Evolutionary conservation across 2,888 invertebrate species (phyloP).

Genomic region (Spodoptera littoralis): DNA sequence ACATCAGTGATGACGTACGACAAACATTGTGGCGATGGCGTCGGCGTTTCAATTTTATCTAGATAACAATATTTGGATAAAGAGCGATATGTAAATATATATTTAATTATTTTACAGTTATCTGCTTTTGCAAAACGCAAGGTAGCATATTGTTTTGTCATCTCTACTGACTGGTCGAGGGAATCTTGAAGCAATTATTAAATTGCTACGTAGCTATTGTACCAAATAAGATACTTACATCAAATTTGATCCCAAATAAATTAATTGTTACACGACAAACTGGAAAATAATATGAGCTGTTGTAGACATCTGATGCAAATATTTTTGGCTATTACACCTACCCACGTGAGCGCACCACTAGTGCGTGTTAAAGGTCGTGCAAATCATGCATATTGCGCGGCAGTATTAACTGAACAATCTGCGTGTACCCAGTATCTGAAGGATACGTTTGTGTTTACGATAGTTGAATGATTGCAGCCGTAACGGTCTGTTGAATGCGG

Average conservation of each 20-base stretch:
- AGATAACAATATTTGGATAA: conserved; percentile 37
- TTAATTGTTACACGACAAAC: not conserved
- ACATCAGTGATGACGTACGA: conserved; percentile 54
- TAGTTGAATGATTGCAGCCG: conserved; percentile 63
- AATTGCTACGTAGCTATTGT: too few species aligned
- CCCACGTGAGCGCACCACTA: conserved; percentile 9
- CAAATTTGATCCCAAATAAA: too few species aligned
- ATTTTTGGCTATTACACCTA: not conserved
- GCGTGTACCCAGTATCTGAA: conserved; percentile 21
- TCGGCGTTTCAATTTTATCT: conserved; percentile 35
- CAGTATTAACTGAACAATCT: conserved; percentile 27
- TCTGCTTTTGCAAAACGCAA: not conserved
- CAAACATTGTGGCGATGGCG: conserved; percentile 38
- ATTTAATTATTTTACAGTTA: conserved; percentile 6
- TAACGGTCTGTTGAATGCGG: conserved; percentile 69
- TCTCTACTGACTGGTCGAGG: too few species aligned
- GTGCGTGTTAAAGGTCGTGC: conserved; percentile 25
- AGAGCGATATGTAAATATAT: conserved; percentile 28
- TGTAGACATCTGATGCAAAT: not conserved
- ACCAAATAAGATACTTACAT: too few species aligned
- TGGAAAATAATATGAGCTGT: not conserved
- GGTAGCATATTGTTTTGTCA: too few species aligned
- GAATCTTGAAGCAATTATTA: too few species aligned
- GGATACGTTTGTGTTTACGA: conserved; percentile 56
- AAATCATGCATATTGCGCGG: conserved; percentile 50